Base-by-base conservation (phyloP, 2,888 invertebrate genomes). In the Parasteatoda lunata region DNA sequence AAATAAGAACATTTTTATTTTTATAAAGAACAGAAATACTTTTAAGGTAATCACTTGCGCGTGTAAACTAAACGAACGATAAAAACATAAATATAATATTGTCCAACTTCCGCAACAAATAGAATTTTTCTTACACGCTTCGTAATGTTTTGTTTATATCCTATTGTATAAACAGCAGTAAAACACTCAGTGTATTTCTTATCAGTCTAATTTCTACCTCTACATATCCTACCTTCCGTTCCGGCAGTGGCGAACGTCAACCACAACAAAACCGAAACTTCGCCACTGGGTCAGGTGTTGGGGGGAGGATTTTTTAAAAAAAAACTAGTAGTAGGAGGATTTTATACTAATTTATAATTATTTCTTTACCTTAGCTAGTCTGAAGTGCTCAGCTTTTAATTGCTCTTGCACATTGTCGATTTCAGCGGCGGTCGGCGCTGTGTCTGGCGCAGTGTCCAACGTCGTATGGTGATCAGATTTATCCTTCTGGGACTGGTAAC, bases 401-500 rank as follows among this genome's bases (percentile, higher is more conserved):
- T 77, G 81, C 77, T 87, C 86, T 77, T 81, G 86, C 75, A 87
- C 86, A 7, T 76, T 80, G 68, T 87, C 86, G 73, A 77, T 73
- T 59, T 87, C 86, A 69, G 85, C 69, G 71, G 79, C 66, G 54
- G 59, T 49, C 54, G 59, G 51, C 13, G 86, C 48, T 47, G 81
- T 66, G 77, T 87, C 81, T 72, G 81, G 64, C 73, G 86, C 80
- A 80, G 71, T 66, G 68, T 86, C 81, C 76, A 80, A 72, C 13
- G 81, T 73, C 66, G 81, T 49, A 48, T 81, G 77, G 52, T 81
- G 81, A 49, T 82, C 86, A 66, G 86, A 49, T 77, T 87, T 87
- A 81, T 87, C 86, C 86, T 87, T 87, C 59, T 65, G 48, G 7
- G 81, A 73, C 73, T 87, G 81, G 80, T 76, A 80, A 65, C 71